Conservation (phyloP, 2,888 invertebrate genomes). For the Tenthredo distinguenda region DNA sequence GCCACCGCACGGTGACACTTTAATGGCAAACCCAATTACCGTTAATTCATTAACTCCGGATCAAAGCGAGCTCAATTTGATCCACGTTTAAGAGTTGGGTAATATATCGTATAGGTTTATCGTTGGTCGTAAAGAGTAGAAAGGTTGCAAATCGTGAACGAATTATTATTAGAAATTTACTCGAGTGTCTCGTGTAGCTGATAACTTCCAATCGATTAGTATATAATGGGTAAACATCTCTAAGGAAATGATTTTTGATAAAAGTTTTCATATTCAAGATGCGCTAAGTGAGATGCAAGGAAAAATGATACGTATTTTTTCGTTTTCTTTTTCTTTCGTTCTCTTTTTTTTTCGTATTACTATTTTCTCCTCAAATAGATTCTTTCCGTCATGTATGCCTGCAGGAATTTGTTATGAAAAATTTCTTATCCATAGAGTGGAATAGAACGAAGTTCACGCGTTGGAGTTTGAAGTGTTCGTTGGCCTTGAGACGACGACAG, state of each 20-base stretch:
- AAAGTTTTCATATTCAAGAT: neutral
- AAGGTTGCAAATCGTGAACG: neutral
- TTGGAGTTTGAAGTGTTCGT: conserved; percentile 21
- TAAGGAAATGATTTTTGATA: neutral
- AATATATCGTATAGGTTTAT: conserved; percentile 14
- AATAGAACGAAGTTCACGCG: conserved; percentile 1
- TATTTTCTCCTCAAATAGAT: neutral
- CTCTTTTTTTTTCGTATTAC: neutral
- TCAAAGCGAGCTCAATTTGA: conserved; percentile 46
- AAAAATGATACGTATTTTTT: neutral
- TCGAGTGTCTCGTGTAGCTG: neutral
- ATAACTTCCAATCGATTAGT: neutral
- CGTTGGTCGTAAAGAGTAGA: neutral
- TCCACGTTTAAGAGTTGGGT: conserved; percentile 31
- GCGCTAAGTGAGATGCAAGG: neutral
- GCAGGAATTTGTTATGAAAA: conserved; percentile 19
- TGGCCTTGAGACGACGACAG: conserved; percentile 17
- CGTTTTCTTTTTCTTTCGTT: neutral
- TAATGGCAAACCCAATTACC: conserved; percentile 45
- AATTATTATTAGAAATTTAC: neutral
- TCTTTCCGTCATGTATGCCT: neutral
- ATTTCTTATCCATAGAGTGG: conserved; percentile 2
- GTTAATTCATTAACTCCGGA: conserved; percentile 47
- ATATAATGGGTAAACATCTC: neutral
- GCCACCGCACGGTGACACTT: conserved; percentile 44